A percentile compares a stretch with the other conserved stretches of the same genome.
These are phyloP conservation scores for Lathamus discolor DNA, from an alignment of 2,113 vertebrate genomes.

Conservation along the genomic window DNA sequence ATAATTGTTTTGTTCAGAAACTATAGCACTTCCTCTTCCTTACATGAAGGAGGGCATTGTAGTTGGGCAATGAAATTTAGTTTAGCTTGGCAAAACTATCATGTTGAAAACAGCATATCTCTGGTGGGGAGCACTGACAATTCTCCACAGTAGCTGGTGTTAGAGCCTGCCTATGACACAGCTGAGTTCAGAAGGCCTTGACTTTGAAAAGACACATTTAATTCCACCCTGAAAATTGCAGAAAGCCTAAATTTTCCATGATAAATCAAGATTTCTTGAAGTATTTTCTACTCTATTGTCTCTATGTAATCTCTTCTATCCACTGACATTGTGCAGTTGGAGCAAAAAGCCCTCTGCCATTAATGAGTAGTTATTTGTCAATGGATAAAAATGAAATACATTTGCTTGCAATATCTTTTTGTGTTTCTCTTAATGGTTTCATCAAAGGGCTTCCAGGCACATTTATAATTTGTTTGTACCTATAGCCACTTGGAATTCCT, in stretches of 20 bases:
- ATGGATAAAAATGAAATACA: background rate
- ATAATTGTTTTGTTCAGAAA: background rate
- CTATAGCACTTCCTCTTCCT: background rate
- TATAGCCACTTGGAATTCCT: background rate
- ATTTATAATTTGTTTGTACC: background rate
- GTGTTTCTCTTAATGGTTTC: background rate
- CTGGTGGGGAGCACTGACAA: background rate
- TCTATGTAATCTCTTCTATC: background rate
- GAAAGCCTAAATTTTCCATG: background rate
- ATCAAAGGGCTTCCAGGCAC: background rate
- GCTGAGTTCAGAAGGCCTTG: background rate
- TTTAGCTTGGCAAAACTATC: background rate
- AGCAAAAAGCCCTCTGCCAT: background rate
- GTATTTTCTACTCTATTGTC: background rate
- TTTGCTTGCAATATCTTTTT: background rate
- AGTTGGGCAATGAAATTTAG: background rate
- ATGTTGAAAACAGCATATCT: background rate
- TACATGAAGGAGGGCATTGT: rapidly evolving
- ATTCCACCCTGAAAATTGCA: background rate
- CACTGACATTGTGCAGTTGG: background rate
- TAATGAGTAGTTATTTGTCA: background rate
- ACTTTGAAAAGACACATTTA: background rate
- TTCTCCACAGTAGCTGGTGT: rapidly evolving
- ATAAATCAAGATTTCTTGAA: background rate
- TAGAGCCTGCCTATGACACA: background rate